Evolutionary conservation across 2,797 vertebrate species (phyloP).

Genomic region (Alauda arvensis): DNA sequence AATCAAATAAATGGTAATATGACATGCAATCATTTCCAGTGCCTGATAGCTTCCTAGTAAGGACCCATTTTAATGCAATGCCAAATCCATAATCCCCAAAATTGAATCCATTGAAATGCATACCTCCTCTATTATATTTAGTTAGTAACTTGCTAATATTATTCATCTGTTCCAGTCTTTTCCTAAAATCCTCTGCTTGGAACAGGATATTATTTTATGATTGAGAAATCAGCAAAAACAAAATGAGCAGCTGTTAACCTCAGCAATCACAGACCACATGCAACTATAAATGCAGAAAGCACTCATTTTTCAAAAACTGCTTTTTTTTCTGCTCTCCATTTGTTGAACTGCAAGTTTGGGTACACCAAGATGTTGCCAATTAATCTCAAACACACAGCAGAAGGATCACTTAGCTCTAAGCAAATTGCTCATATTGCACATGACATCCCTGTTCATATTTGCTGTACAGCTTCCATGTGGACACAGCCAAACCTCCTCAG

Average conservation of each 20-base stretch:
- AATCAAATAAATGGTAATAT: conserved; percentile 33
- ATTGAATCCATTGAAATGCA: neutral
- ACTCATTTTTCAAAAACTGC: neutral
- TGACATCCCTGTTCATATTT: conserved; percentile 18
- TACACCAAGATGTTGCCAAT: conserved; percentile 23
- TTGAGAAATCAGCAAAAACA: conserved; percentile 22
- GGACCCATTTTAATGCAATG: neutral
- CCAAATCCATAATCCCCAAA: conserved; percentile 12
- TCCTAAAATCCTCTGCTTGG: neutral
- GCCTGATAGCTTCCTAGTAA: conserved; percentile 11
- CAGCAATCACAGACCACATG: neutral
- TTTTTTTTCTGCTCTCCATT: neutral
- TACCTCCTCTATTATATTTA: conserved; percentile 9
- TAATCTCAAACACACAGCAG: neutral
- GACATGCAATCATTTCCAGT: conserved; percentile 7
- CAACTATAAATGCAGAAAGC: neutral
- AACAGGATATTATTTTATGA: conserved; percentile 5
- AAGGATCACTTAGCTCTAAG: neutral
- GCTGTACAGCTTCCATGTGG: conserved; percentile 7
- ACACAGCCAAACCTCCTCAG: neutral
- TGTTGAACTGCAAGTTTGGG: neutral
- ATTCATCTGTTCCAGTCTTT: conserved; percentile 1
- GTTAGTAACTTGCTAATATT: conserved; percentile 18
- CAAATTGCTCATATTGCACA: conserved; percentile 17
- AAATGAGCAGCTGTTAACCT: conserved; percentile 41